phyloP scores from a whole-genome alignment of 1,140 invertebrate species.

The Leptoteleia sp. region DNA sequence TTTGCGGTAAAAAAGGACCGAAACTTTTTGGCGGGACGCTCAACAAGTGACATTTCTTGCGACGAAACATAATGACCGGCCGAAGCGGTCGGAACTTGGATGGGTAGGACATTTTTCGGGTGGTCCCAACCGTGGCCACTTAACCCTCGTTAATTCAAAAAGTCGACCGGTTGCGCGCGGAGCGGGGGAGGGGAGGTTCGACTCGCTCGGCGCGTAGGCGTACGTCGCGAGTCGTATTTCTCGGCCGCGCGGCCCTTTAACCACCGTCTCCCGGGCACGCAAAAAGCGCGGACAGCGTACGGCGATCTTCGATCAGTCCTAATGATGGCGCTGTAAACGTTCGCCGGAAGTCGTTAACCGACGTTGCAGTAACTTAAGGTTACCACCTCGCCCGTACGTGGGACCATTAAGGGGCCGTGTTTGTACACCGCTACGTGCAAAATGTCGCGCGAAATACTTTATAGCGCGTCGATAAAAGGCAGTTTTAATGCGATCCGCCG shows the following conservation, averaged over 20 bases:
- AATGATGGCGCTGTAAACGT: conserved; percentile 64
- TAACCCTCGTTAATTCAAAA: too few relatives aligned
- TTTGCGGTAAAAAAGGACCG: too few relatives aligned
- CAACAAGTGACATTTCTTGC: too few relatives aligned
- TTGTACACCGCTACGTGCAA: conserved; percentile 55
- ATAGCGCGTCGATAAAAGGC: conserved; percentile 50
- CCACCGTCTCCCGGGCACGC: conserved; percentile 34
- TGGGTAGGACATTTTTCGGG: too few relatives aligned
- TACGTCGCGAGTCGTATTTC: conserved; percentile 7
- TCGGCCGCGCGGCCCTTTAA: conserved; percentile 16
- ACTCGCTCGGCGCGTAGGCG: conserved; percentile 30
- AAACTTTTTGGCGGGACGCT: too few relatives aligned
- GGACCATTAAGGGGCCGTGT: conserved; percentile 59
- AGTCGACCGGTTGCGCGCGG: too few relatives aligned
- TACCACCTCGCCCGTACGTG: conserved; percentile 51
- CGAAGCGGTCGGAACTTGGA: too few relatives aligned
- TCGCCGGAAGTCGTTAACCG: conserved; percentile 62
- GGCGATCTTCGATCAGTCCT: conserved; percentile 65
- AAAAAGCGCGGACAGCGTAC: conserved; percentile 51
- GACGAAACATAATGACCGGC: too few relatives aligned
- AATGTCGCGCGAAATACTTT: conserved; percentile 58
- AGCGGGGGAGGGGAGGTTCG: too few relatives aligned
- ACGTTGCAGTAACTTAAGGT: conserved; percentile 55
- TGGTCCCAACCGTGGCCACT: too few relatives aligned
- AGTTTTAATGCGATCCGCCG: conserved; percentile 37